A percentile compares a stretch with the other conserved stretches of the same genome.
Evolutionary conservation across 2,888 invertebrate species (phyloP).

Genomic region (Drosophila vallismaia): DNA sequence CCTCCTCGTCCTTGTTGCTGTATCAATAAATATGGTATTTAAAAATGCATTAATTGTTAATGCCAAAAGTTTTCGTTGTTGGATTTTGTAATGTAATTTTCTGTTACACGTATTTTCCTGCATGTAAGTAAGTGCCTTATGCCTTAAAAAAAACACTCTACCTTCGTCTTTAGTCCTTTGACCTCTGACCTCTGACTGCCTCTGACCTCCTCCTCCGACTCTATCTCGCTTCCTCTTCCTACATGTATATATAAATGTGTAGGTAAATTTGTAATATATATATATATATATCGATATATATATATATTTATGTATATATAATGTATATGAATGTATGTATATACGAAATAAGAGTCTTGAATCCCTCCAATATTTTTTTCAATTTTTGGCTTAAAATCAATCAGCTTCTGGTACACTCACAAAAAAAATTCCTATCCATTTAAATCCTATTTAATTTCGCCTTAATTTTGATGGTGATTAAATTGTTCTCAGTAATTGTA

Average conservation of each 20-base stretch:
- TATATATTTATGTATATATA: constrained; percentile 26
- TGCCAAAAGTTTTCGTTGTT: constrained; percentile 79
- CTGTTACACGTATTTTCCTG: constrained; percentile 74
- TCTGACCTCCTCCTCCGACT: constrained; percentile 33
- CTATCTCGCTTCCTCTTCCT: constrained; percentile 16
- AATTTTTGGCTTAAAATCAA: constrained; percentile 44
- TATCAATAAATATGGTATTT: constrained; percentile 57
- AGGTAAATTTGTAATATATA: constrained; percentile 45
- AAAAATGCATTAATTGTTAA: constrained; percentile 73
- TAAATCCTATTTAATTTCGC: constrained; percentile 45
- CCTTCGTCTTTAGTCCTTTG: too few relatives aligned
- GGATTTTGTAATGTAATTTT: constrained; percentile 71
- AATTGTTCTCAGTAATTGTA: constrained; percentile 23
- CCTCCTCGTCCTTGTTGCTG: constrained; percentile 19
- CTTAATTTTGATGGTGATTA: constrained; percentile 56
- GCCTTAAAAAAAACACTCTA: constrained; percentile 52
- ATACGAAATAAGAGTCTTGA: constrained; percentile 83
- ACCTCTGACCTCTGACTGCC: constrained; percentile 3
- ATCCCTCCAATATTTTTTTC: constrained; percentile 81
- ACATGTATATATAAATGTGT: constrained; percentile 32
- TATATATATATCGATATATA: constrained; percentile 27
- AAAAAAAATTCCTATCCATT: constrained; percentile 30
- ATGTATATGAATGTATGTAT: constrained; percentile 44
- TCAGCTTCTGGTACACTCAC: constrained; percentile 18
- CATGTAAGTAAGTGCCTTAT: constrained; percentile 55